These are phyloP conservation scores for Toxostoma redivivum DNA, from an alignment of 2,113 vertebrate species.

Conservation along the genomic window DNA sequence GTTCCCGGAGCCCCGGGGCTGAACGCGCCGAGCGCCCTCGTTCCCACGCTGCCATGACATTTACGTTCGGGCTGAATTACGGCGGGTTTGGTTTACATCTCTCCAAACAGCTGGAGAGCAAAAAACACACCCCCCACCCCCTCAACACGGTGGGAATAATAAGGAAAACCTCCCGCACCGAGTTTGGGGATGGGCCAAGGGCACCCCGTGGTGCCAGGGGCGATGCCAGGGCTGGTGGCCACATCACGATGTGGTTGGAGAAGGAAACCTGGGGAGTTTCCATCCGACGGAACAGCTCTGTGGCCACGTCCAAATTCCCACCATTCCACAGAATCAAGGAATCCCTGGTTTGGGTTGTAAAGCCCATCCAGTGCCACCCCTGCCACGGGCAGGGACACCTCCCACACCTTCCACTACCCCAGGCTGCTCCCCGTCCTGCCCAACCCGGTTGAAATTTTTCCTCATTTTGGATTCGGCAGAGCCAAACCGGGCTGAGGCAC, in stretches of 20 bases:
- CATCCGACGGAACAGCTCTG: rapidly evolving
- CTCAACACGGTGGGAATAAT: neutral
- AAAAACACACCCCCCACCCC: neutral
- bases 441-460: rapidly evolving
- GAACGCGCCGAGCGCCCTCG: neutral
- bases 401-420: rapidly evolving
- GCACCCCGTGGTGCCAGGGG: neutral
- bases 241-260: neutral
- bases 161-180: neutral
- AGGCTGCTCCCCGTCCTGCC: neutral
- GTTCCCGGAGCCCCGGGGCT: neutral
- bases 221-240: neutral
- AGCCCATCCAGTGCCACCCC: neutral
- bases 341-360: neutral
- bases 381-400: neutral
- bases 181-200: neutral
- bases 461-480: rapidly evolving
- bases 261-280: neutral
- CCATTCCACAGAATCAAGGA: rapidly evolving
- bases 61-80: neutral
- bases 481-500: neutral
- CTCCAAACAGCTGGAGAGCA: neutral
- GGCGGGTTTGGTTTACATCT: neutral
- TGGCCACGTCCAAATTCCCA: neutral
- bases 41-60: neutral